Evolutionary conservation across 2,113 vertebrate genomes (phyloP).

Genomic region (Rhombomys opimus): DNA sequence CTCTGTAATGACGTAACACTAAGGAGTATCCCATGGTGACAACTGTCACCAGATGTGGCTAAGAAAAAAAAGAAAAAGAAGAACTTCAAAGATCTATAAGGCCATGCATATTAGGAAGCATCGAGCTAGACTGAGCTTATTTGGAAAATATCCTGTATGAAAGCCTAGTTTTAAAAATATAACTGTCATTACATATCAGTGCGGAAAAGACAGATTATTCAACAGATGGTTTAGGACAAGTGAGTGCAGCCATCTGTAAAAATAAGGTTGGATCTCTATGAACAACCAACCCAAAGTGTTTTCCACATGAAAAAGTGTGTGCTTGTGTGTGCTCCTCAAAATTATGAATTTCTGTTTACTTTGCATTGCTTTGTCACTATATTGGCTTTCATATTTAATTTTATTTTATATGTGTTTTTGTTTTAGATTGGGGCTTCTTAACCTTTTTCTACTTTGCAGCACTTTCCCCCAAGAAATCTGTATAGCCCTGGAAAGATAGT

Average conservation of each 20-base stretch:
- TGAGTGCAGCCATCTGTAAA: not conserved
- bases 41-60: not conserved
- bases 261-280: not conserved
- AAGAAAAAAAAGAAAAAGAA: not conserved
- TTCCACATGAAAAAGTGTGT: not conserved
- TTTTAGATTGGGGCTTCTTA: not conserved
- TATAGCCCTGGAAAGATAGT: not conserved
- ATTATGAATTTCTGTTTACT: slow-evolving; percentile 2
- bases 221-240: slow-evolving; percentile 19
- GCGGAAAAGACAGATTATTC: slow-evolving; percentile 19
- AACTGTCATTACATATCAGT: not conserved
- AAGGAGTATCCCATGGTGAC: not conserved
- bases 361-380: not conserved
- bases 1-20: not conserved
- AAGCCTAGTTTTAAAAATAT: slow-evolving; percentile 45
- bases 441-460: not conserved
- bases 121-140: not conserved
- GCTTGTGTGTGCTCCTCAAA: not conserved
- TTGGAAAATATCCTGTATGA: slow-evolving; percentile 32
- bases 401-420: not conserved
- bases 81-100: not conserved
- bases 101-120: not conserved
- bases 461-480: not conserved
- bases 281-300: not conserved
- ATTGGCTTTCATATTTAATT: not conserved